Evolutionary conservation across 2,113 vertebrate genomes (phyloP).

Genomic region (Takifugu bimaculatus): DNA sequence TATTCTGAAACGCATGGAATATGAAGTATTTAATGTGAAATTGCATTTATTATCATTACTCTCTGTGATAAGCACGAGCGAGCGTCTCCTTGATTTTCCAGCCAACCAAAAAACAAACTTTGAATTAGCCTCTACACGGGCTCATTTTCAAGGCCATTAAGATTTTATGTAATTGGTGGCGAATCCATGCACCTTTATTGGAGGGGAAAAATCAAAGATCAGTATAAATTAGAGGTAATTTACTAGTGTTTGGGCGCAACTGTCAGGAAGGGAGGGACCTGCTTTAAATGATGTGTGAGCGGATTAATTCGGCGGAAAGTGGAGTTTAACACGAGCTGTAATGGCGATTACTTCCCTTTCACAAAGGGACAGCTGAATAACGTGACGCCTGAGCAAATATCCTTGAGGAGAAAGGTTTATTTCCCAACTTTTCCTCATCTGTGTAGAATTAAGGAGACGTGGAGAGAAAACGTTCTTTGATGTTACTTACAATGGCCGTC

Average conservation of each 20-base stretch:
- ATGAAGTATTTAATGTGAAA: background rate
- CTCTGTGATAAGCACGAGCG: background rate
- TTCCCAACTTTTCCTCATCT: background rate
- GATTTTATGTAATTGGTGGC: slow-evolving; percentile 89
- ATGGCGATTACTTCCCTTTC: slow-evolving; percentile 63
- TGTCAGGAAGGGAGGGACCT: slow-evolving; percentile 84
- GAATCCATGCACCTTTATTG: slow-evolving; percentile 91
- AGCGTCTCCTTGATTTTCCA: slow-evolving; percentile 11
- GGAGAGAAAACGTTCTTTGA: too few species aligned
- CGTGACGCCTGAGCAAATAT: slow-evolving; percentile 12
- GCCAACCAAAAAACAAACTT: slow-evolving; percentile 84
- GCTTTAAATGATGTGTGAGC: slow-evolving; percentile 92
- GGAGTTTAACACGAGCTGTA: slow-evolving; percentile 77
- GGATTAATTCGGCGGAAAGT: slow-evolving; percentile 84
- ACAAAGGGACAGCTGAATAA: slow-evolving; percentile 37
- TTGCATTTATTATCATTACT: background rate
- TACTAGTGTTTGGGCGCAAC: slow-evolving; percentile 90
- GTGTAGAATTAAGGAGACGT: background rate
- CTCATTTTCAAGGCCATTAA: slow-evolving; percentile 91
- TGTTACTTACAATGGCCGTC: too few species aligned
- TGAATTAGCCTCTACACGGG: slow-evolving; percentile 89
- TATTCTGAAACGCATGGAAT: background rate
- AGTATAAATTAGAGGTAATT: slow-evolving; percentile 85
- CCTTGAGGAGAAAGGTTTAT: background rate
- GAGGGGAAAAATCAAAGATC: slow-evolving; percentile 60